Percentiles rank a stretch among this genome's conserved stretches.
These are phyloP conservation scores for Drosophila emarginata DNA, from an alignment of 2,888 invertebrate genomes.

Conservation along the genomic window DNA sequence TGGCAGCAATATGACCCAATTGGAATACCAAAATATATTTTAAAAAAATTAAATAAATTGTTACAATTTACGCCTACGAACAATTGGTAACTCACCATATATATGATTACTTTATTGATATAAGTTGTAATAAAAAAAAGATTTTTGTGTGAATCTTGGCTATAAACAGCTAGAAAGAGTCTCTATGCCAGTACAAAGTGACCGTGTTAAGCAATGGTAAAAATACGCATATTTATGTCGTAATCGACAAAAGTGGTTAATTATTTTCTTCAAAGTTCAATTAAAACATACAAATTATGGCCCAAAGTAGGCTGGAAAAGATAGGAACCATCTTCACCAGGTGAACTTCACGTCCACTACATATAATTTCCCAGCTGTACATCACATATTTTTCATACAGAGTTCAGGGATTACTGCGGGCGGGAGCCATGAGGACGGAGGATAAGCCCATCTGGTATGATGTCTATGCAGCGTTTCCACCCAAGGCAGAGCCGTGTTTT, in stretches of 20 bases:
- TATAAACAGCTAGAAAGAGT: not conserved
- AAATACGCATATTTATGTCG: slow-evolving; percentile 54
- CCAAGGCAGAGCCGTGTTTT: slow-evolving; percentile 90
- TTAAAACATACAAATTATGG: slow-evolving; percentile 83
- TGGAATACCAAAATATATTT: not conserved
- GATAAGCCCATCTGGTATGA: slow-evolving; percentile 97
- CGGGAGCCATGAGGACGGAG: slow-evolving; percentile 90
- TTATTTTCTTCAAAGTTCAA: slow-evolving; percentile 30
- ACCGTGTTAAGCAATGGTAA: not conserved
- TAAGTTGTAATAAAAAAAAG: too few relatives aligned
- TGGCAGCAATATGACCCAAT: not conserved
- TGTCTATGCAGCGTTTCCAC: slow-evolving; percentile 95
- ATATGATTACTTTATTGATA: too few relatives aligned
- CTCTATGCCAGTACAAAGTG: not conserved
- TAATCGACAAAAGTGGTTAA: slow-evolving; percentile 44
- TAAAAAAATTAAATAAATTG: too few relatives aligned
- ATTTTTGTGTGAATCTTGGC: not conserved
- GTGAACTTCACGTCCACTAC: slow-evolving; percentile 80
- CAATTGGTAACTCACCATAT: too few relatives aligned
- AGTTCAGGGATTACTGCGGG: slow-evolving; percentile 89
- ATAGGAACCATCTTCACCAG: slow-evolving; percentile 89
- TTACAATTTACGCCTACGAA: too few relatives aligned
- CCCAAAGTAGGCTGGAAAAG: slow-evolving; percentile 88
- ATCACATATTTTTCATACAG: slow-evolving; percentile 77
- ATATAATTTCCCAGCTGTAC: accelerated